These are phyloP conservation scores for Alosa sapidissima DNA, from an alignment of 2,797 vertebrate genomes.

Conservation along the genomic window DNA sequence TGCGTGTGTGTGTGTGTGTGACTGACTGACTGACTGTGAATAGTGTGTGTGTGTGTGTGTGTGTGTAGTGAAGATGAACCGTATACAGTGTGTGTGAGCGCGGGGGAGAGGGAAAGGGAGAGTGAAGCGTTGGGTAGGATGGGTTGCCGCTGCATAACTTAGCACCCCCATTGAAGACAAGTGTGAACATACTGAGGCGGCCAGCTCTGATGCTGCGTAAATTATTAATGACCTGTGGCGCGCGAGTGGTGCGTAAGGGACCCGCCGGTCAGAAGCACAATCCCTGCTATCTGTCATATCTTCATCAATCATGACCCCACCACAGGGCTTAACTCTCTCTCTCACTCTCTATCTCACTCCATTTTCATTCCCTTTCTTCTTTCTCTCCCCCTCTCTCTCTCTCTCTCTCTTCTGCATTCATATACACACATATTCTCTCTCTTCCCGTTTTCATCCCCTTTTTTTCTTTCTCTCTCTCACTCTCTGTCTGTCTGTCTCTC, in stretches of 20 bases:
- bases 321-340: slow-evolving; percentile 42
- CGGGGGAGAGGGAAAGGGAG: not conserved
- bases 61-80: not conserved
- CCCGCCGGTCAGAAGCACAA: slow-evolving; percentile 57
- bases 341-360: not conserved
- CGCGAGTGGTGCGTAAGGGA: slow-evolving; percentile 57
- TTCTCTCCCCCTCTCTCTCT: not conserved
- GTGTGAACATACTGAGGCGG: not conserved
- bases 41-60: slow-evolving; percentile 7
- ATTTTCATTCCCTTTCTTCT: not conserved
- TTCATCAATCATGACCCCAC: slow-evolving; percentile 46
- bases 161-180: slow-evolving; percentile 43
- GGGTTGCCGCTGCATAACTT: slow-evolving; percentile 48
- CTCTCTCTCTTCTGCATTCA: not conserved
- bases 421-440: not conserved
- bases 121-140: not conserved
- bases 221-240: slow-evolving; percentile 64
- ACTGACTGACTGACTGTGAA: no score
- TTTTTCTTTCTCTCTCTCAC: not conserved
- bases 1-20: not conserved
- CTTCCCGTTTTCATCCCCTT: not conserved
- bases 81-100: not conserved
- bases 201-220: slow-evolving; percentile 32
- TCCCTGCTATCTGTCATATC: slow-evolving; percentile 54
- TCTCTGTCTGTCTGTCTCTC: slow-evolving; percentile 18